Evolutionary conservation across 2,113 vertebrate species (phyloP).

Genomic region (human (Homo sapiens)): GRCh38 chr15:41585501-41586000

Average conservation of each 20-base stretch:
- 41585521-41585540: no score
- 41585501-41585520: not conserved
- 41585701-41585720: not conserved
- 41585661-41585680: not conserved
- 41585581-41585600: not conserved
- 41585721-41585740: not conserved
- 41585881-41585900: not conserved
- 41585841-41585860: not conserved
- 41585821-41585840: not conserved
- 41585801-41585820: not conserved
- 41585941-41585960: not conserved
- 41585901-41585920: not conserved
- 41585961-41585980: not conserved
- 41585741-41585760: not conserved
- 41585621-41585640: not conserved
- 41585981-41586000: not conserved
- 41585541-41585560: rapidly evolving
- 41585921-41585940: not conserved
- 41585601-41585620: not conserved
- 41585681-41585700: not conserved
- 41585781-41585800: not conserved
- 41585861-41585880: not conserved
- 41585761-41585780: not conserved
- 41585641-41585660: not conserved
- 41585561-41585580: no score